Conservation (phyloP, 2,888 invertebrate genomes). For the Idaea aversata region DNA sequence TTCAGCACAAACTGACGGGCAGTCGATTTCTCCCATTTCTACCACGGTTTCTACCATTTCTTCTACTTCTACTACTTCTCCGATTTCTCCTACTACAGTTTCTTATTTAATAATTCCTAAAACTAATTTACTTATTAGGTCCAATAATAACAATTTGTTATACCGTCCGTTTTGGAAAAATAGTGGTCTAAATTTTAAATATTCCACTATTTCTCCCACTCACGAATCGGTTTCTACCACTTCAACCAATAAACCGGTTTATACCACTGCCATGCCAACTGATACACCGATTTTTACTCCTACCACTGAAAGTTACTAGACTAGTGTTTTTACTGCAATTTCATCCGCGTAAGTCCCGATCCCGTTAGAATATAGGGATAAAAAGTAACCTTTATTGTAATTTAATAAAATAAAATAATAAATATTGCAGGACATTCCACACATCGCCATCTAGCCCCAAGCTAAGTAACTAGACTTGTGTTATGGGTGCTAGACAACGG, state of each 20-base stretch:
- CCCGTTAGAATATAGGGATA: too few species aligned
- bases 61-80: slow-evolving; percentile 5
- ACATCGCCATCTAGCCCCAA: too few species aligned
- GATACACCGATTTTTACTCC: background rate
- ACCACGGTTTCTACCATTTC: slow-evolving; percentile 7
- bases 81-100: background rate
- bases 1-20: slow-evolving; percentile 18
- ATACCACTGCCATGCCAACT: slow-evolving; percentile 1
- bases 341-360: too few species aligned
- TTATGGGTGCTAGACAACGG: too few species aligned
- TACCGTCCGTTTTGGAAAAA: background rate
- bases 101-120: background rate
- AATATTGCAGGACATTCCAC: too few species aligned
- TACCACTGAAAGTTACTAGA: background rate
- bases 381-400: too few species aligned
- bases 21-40: slow-evolving; percentile 11
- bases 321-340: too few species aligned
- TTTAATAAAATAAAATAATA: too few species aligned
- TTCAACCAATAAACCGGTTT: background rate
- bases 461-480: too few species aligned
- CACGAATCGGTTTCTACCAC: slow-evolving; percentile 8
- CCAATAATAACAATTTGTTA: background rate
- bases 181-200: background rate
- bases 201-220: slow-evolving; percentile 6
- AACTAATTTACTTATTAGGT: background rate